Evolutionary conservation across 2,797 vertebrate genomes (phyloP).

Genomic region (Falco biarmicus): DNA sequence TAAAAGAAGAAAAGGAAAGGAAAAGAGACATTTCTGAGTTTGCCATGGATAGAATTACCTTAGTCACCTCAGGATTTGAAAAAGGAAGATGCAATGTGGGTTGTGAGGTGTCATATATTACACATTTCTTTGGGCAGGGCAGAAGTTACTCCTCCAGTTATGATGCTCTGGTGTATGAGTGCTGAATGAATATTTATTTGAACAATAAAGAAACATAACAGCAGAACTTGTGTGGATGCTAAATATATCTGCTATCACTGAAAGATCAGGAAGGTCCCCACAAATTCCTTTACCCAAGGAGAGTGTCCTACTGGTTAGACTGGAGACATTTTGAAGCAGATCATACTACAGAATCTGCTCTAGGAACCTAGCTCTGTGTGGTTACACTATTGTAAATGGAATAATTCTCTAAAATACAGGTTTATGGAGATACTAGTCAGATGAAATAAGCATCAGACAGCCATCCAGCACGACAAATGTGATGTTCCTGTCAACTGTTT

Average conservation of each 20-base stretch:
- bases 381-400: background rate
- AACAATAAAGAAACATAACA: background rate
- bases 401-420: background rate
- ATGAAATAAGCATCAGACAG: background rate
- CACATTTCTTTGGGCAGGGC: background rate
- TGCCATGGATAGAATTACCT: background rate
- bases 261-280: background rate
- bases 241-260: background rate
- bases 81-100: background rate
- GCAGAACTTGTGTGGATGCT: background rate
- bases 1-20: background rate
- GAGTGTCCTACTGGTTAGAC: background rate
- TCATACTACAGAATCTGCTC: fast-evolving
- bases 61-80: background rate
- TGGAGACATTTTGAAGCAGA: background rate
- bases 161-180: background rate
- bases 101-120: background rate
- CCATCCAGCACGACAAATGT: background rate
- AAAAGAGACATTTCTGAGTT: background rate
- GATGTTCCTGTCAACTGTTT: background rate
- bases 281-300: background rate
- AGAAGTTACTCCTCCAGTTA: background rate
- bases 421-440: background rate
- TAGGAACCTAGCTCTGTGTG: background rate
- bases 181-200: background rate